These are phyloP conservation scores for Microplitis mediator DNA, from an alignment of 1,140 invertebrate genomes.

Conservation along the genomic window DNA sequence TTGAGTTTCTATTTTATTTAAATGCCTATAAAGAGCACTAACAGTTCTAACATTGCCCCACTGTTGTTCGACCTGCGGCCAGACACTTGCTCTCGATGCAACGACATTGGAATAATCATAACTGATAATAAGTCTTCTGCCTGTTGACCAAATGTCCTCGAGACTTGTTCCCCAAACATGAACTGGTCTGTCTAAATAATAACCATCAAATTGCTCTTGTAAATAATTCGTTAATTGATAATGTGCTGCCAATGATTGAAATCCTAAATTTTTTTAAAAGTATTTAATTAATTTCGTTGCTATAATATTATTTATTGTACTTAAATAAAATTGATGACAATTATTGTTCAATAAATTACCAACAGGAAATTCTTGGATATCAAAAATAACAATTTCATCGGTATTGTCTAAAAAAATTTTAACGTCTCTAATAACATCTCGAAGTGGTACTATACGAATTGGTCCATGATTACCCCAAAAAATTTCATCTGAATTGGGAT, in stretches of 20 bases:
- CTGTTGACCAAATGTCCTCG: slow-evolving; percentile 61
- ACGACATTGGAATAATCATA: slow-evolving; percentile 62
- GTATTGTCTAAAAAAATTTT: slow-evolving; percentile 65
- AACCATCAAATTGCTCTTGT: slow-evolving; percentile 60
- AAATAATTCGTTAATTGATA: slow-evolving; percentile 60
- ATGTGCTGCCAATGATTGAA: slow-evolving; percentile 58
- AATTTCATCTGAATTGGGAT: slow-evolving; percentile 48
- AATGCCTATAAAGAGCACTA: slow-evolving; percentile 58
- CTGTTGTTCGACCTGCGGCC: slow-evolving; percentile 62
- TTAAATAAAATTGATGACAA: slow-evolving; percentile 1
- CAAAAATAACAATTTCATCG: slow-evolving; percentile 70
- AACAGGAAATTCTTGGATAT: slow-evolving; percentile 68
- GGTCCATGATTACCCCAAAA: slow-evolving; percentile 68
- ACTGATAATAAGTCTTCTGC: slow-evolving; percentile 65
- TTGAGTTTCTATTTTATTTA: slow-evolving; percentile 48
- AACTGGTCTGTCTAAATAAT: slow-evolving; percentile 56
- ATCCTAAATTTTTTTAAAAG: slow-evolving; percentile 44
- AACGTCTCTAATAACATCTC: slow-evolving; percentile 61
- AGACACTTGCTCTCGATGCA: slow-evolving; percentile 44
- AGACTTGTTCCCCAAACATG: slow-evolving; percentile 59
- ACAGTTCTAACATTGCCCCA: slow-evolving; percentile 68
- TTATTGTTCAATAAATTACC: slow-evolving; percentile 51
- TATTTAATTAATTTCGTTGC: neutral
- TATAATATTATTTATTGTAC: slow-evolving; percentile 7
- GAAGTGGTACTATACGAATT: slow-evolving; percentile 59